Percentiles rank a stretch among this genome's conserved stretches.
phyloP scores from a whole-genome alignment of 37 sponge, comb jelly and placozoan genomes.

The Corticium candelabrum region DNA sequence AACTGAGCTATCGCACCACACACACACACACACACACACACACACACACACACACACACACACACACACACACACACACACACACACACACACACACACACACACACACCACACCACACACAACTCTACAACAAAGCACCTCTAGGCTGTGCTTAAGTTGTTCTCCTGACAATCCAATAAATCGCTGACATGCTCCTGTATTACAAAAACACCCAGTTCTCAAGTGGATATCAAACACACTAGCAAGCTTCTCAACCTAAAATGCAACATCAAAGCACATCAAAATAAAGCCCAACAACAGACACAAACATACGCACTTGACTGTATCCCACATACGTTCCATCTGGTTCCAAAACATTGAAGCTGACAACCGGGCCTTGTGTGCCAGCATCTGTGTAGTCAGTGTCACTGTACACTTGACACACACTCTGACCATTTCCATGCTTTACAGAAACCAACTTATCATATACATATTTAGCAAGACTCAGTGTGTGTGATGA shows the following conservation, averaged over 20 bases:
- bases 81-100: slow-evolving; percentile 10
- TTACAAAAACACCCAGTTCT: slow-evolving; percentile 96
- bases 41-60: too few species aligned
- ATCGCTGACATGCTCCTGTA: slow-evolving; percentile 75
- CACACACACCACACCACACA: too few species aligned
- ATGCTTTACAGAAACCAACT: slow-evolving; percentile 30
- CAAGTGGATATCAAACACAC: slow-evolving; percentile 45
- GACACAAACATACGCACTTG: slow-evolving; percentile 30
- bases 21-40: too few species aligned
- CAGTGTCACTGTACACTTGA: slow-evolving; percentile 36
- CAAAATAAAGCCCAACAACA: background rate
- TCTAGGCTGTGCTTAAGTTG: slow-evolving; percentile 34
- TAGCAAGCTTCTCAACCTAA: slow-evolving; percentile 63
- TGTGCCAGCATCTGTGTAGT: slow-evolving; percentile 14
- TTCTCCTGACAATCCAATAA: slow-evolving; percentile 35
- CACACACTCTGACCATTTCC: slow-evolving; percentile 51
- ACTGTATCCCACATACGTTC: slow-evolving; percentile 59
- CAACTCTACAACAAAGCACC: slow-evolving; percentile 18
- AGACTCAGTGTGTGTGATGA: slow-evolving; percentile 61
- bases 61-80: too few species aligned
- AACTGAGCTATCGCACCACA: too few species aligned
- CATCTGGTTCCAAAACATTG: slow-evolving; percentile 57
- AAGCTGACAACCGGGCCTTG: slow-evolving; percentile 81
- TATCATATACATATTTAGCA: slow-evolving; percentile 21
- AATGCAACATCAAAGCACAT: background rate